A percentile compares a stretch with the other conserved stretches of the same genome.
Evolutionary conservation across 2,888 invertebrate species (phyloP).

Genomic region (Drosophila parthenogenetica): DNA sequence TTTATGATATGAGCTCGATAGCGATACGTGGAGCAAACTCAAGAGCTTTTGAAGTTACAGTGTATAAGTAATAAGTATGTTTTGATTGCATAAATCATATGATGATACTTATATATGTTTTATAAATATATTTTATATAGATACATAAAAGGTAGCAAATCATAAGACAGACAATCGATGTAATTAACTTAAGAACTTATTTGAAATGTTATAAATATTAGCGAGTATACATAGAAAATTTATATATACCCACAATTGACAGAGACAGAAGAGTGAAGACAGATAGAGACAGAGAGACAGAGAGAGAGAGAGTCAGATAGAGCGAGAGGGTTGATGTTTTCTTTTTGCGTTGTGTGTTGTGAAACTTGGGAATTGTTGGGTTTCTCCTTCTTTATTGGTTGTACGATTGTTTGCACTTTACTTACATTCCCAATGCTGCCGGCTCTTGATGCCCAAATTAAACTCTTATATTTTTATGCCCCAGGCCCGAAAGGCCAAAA

Average conservation of each 20-base stretch:
- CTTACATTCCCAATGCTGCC: slow-evolving; percentile 44
- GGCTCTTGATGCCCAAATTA: slow-evolving; percentile 50
- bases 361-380: slow-evolving; percentile 11
- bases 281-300: slow-evolving; percentile 12
- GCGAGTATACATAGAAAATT: slow-evolving; percentile 24
- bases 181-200: slow-evolving; percentile 49
- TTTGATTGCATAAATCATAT: slow-evolving; percentile 46
- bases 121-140: slow-evolving; percentile 20
- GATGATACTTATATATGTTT: slow-evolving; percentile 26
- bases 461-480: slow-evolving; percentile 39
- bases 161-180: slow-evolving; percentile 52
- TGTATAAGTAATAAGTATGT: slow-evolving; percentile 64
- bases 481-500: slow-evolving; percentile 18
- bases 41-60: slow-evolving; percentile 81
- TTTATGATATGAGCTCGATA: slow-evolving; percentile 72
- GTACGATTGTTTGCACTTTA: slow-evolving; percentile 31
- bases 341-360: slow-evolving; percentile 25
- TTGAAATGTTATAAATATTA: slow-evolving; percentile 35
- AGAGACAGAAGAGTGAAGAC: slow-evolving; percentile 14
- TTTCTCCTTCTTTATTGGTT: slow-evolving; percentile 19
- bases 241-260: slow-evolving; percentile 14
- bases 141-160: slow-evolving; percentile 43
- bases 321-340: slow-evolving; percentile 47
- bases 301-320: slow-evolving; percentile 17
- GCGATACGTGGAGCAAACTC: slow-evolving; percentile 83